Conservation (phyloP, 2,113 vertebrate genomes). For the Willisornis vidua region DNA sequence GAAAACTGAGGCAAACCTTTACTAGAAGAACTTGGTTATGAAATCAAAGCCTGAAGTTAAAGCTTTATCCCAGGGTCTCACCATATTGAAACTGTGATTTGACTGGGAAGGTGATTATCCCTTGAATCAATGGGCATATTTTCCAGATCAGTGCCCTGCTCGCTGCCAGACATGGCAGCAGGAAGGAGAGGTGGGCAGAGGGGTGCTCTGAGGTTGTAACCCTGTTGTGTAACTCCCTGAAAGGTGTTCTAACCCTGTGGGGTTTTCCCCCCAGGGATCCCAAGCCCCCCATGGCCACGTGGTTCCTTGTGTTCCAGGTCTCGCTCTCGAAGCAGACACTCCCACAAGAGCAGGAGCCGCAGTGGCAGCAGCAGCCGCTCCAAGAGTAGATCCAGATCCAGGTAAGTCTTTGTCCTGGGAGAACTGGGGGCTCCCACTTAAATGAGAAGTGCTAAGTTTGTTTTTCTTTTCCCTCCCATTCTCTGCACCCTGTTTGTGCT, state of each 20-base stretch:
- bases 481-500: neutral
- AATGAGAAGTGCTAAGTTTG: neutral
- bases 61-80: neutral
- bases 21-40: neutral
- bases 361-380: conserved; percentile 89
- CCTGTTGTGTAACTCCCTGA: neutral
- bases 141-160: neutral
- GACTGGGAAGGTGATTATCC: neutral
- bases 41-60: neutral
- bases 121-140: neutral
- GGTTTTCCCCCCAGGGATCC: neutral
- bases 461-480: neutral
- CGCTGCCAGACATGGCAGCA: neutral
- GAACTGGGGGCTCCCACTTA: neutral
- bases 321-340: conserved; percentile 91
- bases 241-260: neutral
- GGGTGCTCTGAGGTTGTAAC: neutral
- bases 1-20: neutral
- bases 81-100: neutral
- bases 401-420: conserved; percentile 71
- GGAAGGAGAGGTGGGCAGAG: neutral
- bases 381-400: conserved; percentile 83
- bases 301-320: conserved; percentile 76
- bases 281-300: rapidly evolving
- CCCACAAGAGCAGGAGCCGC: conserved; percentile 91